Conservation (phyloP, 2,113 vertebrate genomes). For the Parus major region DNA sequence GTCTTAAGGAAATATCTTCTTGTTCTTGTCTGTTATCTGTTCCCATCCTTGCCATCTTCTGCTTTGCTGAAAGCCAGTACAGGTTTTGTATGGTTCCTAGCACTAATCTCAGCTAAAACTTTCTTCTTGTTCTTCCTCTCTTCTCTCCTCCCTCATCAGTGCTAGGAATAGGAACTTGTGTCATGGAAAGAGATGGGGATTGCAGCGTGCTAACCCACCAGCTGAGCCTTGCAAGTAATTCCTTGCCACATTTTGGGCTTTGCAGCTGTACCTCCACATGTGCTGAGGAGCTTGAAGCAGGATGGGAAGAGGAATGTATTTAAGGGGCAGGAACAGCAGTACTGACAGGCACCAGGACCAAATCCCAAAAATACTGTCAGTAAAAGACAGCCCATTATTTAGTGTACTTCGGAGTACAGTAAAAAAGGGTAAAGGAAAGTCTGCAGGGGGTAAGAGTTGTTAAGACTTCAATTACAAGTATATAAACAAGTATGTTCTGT, state of each 20-base stretch:
- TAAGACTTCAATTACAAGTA: background rate
- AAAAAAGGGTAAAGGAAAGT: background rate
- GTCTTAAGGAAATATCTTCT: background rate
- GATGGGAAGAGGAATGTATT: background rate
- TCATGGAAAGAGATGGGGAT: background rate
- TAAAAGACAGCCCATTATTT: background rate
- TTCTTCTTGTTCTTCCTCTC: background rate
- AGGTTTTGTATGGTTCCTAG: background rate
- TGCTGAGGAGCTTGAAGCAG: background rate
- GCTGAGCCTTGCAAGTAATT: background rate
- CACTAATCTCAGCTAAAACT: background rate
- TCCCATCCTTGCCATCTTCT: background rate
- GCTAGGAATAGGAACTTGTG: background rate
- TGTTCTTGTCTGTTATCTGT: background rate
- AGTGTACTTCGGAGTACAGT: background rate
- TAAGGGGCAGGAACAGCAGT: background rate
- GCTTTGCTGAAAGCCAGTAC: background rate
- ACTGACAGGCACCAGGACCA: background rate
- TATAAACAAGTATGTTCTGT: background rate
- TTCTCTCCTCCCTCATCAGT: background rate
- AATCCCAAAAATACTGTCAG: background rate
- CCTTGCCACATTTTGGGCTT: background rate
- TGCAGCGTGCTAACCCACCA: background rate
- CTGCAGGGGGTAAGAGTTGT: rapidly evolving
- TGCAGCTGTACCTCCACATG: background rate